A percentile compares a stretch with the other conserved stretches of the same genome.
phyloP scores from a whole-genome alignment of 2,888 invertebrate species.

The Prosopocoilus inquinatus region DNA sequence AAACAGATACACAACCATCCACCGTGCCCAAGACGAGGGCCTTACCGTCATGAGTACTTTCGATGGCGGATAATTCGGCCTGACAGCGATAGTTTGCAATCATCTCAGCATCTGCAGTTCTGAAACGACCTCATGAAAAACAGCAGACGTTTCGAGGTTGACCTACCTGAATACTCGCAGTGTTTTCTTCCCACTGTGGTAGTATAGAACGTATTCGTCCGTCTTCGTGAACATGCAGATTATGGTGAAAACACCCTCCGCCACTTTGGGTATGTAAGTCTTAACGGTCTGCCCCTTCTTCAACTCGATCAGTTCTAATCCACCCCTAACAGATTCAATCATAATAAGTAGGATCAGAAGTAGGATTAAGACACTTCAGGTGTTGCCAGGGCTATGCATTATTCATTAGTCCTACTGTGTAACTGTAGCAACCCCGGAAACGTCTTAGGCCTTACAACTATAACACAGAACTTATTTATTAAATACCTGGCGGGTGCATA shows the following conservation, averaged over 20 bases:
- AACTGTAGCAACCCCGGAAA: no score
- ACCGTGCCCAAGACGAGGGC: conserved; percentile 86
- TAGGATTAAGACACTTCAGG: no score
- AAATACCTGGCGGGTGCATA: conserved; percentile 78
- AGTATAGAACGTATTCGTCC: conserved; percentile 94
- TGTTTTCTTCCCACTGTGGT: conserved; percentile 94
- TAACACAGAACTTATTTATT: no score
- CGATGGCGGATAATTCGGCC: conserved; percentile 84
- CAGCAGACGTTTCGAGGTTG: background rate
- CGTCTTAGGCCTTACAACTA: no score
- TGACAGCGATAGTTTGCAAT: conserved; percentile 92
- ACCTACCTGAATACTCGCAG: conserved; percentile 82
- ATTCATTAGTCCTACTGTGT: no score
- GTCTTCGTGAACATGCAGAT: conserved; percentile 92
- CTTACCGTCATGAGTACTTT: conserved; percentile 80
- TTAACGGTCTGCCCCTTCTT: conserved; percentile 85
- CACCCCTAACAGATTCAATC: conserved; percentile 69
- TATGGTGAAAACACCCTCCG: conserved; percentile 96
- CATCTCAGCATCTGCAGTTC: conserved; percentile 83
- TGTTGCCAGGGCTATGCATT: background rate
- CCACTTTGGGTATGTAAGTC: conserved; percentile 89
- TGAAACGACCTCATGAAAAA: conserved; percentile 39
- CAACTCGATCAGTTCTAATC: conserved; percentile 87
- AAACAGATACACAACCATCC: conserved; percentile 90
- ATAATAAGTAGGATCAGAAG: no score